phyloP scores from a whole-genome alignment of 2,888 invertebrate species.

The Xestia c-nigrum region DNA sequence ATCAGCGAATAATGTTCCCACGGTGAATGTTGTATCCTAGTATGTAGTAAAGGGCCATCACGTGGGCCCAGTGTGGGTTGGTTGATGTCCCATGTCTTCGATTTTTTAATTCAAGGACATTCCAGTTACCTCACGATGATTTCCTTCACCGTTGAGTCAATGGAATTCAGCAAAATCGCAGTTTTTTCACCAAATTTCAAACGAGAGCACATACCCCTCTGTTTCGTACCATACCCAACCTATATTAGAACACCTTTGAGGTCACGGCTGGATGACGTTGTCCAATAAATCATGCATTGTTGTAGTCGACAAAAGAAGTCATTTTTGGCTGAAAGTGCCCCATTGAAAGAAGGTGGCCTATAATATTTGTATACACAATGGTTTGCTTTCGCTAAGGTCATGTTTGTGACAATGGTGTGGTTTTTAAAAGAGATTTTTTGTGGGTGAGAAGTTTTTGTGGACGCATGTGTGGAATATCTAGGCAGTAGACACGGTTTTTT shows the following conservation, averaged over 20 bases:
- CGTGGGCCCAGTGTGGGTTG: too few relatives aligned
- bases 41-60: too few relatives aligned
- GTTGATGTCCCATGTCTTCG: too few relatives aligned
- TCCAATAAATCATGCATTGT: slow-evolving; percentile 87
- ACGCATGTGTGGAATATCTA: not conserved
- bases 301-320: slow-evolving; percentile 86
- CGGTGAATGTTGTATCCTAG: too few relatives aligned
- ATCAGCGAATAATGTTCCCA: too few relatives aligned
- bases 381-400: slow-evolving; percentile 66
- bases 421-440: slow-evolving; percentile 42
- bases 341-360: slow-evolving; percentile 75
- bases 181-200: not conserved
- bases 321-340: slow-evolving; percentile 86
- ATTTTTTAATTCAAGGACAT: too few relatives aligned
- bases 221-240: slow-evolving; percentile 41
- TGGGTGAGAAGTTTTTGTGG: slow-evolving; percentile 2
- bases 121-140: too few relatives aligned
- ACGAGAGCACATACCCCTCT: slow-evolving; percentile 34
- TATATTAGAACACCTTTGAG: slow-evolving; percentile 68
- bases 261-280: slow-evolving; percentile 70
- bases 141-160: too few relatives aligned
- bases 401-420: slow-evolving; percentile 52
- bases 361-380: slow-evolving; percentile 76
- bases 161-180: not conserved
- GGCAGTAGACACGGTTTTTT: slow-evolving; percentile 3